Base-by-base conservation (phyloP, 2,113 vertebrate species). In the Carlito syrichta region DNA sequence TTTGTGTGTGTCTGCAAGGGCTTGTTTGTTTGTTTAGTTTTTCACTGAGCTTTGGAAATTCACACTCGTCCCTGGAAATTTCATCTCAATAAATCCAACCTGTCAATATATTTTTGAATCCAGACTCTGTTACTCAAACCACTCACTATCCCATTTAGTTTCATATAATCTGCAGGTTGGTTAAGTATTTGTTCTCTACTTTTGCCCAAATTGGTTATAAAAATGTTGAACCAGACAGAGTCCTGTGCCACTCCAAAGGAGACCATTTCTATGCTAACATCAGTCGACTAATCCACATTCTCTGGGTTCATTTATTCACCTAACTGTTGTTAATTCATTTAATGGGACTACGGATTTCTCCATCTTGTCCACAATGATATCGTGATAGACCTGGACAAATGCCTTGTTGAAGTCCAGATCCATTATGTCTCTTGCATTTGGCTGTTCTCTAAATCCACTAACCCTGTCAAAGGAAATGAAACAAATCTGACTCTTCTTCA, bases 381-480 rank as follows among this genome's bases (percentile, higher is more conserved):
- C 71, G 50, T 19, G 91, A 91, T 45, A 32, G 95, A 58, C 86
- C 96, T 96, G 93, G 96, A 97, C 40, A 58, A 89, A 93, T 93
- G 96, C 91, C 90, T 89, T 60, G 56, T n/a, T 93, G 74, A 89
- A 97, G 96, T 97, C 97, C 79, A 95, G 68, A 96, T 91, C 43
- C 95, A 98, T 98, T 97, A 97, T 27, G 78, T 89, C 62, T 25
- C 8, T 63, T 83, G 68, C 74, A 40, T 48, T 71, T 50, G 91
- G 89, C 86, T 89, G 83, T 58, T 83, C 60, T 94, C 77, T 79
- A 68, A 62, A 96, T 91, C 86, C 86, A 76, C 97, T 94, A 50
- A 93, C 93, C 93, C 95, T 97, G 97, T 97, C 97, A 97, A 76
- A 95, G 86, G 86, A 98, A 93, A 98, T 97, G 96, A 98, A 95